Evolutionary conservation across 2,113 vertebrate genomes (phyloP).

Genomic region (Muntiacus muntjak): DNA sequence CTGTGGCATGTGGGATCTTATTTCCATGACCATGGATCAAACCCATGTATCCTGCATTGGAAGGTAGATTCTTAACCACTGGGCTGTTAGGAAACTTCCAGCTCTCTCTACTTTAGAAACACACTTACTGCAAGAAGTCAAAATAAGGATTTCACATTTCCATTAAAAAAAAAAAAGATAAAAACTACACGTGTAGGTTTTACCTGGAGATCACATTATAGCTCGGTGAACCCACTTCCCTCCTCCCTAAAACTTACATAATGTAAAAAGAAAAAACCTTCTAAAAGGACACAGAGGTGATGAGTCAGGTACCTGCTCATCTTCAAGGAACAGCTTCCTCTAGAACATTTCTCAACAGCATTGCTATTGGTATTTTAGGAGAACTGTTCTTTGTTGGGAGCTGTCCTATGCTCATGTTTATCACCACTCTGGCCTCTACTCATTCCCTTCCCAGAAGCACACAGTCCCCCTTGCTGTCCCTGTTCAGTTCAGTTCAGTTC

Average conservation of each 20-base stretch:
- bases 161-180: not conserved
- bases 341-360: not conserved
- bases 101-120: not conserved
- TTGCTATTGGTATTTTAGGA: not conserved
- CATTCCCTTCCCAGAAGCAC: not conserved
- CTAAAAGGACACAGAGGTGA: not conserved
- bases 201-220: not conserved
- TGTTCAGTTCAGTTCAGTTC: not conserved
- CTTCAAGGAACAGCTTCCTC: not conserved
- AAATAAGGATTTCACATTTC: not conserved
- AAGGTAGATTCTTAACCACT: not conserved
- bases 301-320: not conserved
- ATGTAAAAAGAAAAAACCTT: not conserved
- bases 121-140: not conserved
- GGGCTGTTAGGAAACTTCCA: not conserved
- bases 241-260: not conserved
- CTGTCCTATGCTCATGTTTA: not conserved
- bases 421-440: not conserved
- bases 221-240: not conserved
- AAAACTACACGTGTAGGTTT: not conserved
- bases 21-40: not conserved
- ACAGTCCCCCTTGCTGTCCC: not conserved
- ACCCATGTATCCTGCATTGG: not conserved
- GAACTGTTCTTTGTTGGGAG: not conserved
- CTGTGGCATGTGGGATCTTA: not conserved